These are phyloP conservation scores for Platypus cylindrus DNA, from an alignment of 2,888 invertebrate genomes.

Conservation along the genomic window DNA sequence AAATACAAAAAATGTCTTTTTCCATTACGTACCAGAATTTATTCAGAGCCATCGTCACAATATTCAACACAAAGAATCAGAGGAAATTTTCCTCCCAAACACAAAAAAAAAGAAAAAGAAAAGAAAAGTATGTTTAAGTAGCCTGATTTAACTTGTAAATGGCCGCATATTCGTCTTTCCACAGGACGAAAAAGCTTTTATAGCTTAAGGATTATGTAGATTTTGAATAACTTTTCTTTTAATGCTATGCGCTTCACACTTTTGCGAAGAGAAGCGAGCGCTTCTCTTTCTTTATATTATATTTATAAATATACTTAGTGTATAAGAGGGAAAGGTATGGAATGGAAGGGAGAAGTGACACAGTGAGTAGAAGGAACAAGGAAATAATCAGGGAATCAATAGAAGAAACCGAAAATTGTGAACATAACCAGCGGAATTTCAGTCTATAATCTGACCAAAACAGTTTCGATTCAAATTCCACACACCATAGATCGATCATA, in stretches of 20 bases:
- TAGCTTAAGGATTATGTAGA: slow-evolving; percentile 34
- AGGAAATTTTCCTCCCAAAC: not conserved
- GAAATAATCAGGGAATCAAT: too few species aligned
- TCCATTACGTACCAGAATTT: too few species aligned
- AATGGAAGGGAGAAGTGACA: slow-evolving; percentile 2
- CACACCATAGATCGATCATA: too few species aligned
- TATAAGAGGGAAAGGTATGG: slow-evolving; percentile 3
- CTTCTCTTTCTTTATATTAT: slow-evolving; percentile 13
- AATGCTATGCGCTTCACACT: slow-evolving; percentile 33
- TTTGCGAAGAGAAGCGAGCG: too few species aligned
- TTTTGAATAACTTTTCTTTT: slow-evolving; percentile 35
- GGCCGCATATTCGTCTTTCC: slow-evolving; percentile 22
- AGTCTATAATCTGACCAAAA: too few species aligned
- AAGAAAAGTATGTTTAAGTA: slow-evolving; percentile 30
- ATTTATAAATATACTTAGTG: slow-evolving; percentile 16
- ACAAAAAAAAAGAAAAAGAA: not conserved
- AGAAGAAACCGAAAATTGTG: too few species aligned
- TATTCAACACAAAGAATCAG: too few species aligned
- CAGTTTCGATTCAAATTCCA: too few species aligned
- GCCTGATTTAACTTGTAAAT: slow-evolving; percentile 35
- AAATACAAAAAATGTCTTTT: too few species aligned
- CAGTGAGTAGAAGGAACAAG: not conserved
- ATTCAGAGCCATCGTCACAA: too few species aligned
- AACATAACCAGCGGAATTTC: too few species aligned
- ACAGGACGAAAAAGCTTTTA: slow-evolving; percentile 18